A percentile compares a stretch with the other conserved stretches of the same genome.
Conservation (phyloP, 1,140 invertebrate species). For the Zaprionus gabonicus region DNA sequence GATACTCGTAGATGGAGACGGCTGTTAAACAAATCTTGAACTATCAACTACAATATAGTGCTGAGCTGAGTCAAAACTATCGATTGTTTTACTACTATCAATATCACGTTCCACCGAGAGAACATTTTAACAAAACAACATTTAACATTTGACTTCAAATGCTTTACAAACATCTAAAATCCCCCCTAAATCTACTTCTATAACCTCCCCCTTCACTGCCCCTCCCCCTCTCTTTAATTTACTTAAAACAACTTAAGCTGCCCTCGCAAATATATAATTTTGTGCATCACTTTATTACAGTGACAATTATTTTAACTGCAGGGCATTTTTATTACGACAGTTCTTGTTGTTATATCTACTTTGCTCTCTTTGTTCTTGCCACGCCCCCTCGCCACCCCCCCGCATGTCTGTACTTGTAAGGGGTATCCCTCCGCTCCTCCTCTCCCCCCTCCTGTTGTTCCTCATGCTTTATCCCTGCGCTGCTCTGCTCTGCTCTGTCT, state of each 20-base stretch:
- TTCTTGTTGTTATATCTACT: constrained; percentile 64
- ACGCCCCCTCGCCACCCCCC: no score
- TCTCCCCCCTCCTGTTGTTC: constrained; percentile 17
- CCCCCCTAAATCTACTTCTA: no score
- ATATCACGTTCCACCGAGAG: no score
- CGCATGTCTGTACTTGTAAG: constrained; percentile 36
- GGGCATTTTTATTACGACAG: constrained; percentile 80
- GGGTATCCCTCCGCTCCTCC: background rate
- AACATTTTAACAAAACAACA: no score
- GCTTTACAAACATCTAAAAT: background rate
- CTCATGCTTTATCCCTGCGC: background rate
- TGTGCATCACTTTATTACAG: constrained; percentile 78
- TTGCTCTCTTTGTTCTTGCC: constrained; percentile 17
- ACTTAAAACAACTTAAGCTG: constrained; percentile 17
- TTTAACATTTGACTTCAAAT: no score
- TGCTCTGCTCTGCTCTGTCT: background rate
- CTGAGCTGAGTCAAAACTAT: no score
- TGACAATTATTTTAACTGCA: constrained; percentile 83
- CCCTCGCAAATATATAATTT: constrained; percentile 68
- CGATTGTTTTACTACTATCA: no score
- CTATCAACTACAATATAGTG: no score
- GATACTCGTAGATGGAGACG: no score
- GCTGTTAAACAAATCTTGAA: no score
- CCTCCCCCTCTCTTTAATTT: background rate
- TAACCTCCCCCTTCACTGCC: background rate